A percentile compares a stretch with the other conserved stretches of the same genome.
These are phyloP conservation scores for Amphimedon queenslandica DNA, from an alignment of 37 sponge, comb jelly and placozoan genomes.

Conservation along the genomic window DNA sequence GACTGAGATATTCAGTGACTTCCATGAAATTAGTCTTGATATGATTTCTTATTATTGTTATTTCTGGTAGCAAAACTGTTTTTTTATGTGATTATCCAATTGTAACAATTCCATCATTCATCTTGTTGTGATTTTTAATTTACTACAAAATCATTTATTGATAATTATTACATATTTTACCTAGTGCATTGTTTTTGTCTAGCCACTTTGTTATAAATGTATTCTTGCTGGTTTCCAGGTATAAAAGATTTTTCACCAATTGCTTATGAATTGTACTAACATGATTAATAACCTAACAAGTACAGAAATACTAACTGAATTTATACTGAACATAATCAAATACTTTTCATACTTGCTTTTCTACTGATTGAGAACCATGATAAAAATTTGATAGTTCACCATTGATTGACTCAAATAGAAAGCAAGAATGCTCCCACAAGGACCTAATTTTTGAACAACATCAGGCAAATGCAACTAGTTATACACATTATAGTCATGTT, in stretches of 20 bases:
- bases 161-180: too few relatives aligned
- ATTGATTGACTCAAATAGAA: constrained; percentile 12
- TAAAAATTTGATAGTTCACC: constrained; percentile 2
- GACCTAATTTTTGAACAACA: constrained; percentile 12
- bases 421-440: constrained; percentile 10
- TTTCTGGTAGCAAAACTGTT: too few relatives aligned
- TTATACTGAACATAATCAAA: not conserved
- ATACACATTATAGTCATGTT: constrained; percentile 26
- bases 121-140: too few relatives aligned
- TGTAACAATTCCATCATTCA: too few relatives aligned
- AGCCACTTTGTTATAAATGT: not conserved
- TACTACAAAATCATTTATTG: too few relatives aligned
- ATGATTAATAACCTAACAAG: not conserved
- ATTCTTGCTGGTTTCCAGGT: not conserved
- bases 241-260: not conserved
- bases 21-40: too few relatives aligned
- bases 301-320: too few relatives aligned
- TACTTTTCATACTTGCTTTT: constrained; percentile 5
- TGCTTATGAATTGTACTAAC: not conserved
- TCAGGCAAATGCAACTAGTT: constrained; percentile 31
- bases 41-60: too few relatives aligned
- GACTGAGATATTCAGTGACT: too few relatives aligned
- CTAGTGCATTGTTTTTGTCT: too few relatives aligned
- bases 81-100: too few relatives aligned
- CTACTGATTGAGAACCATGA: constrained; percentile 18